Percentiles rank a stretch among this genome's conserved stretches.
Evolutionary conservation across 2,888 invertebrate species (phyloP).

Genomic region (Pristionchus fissidentatus): DNA sequence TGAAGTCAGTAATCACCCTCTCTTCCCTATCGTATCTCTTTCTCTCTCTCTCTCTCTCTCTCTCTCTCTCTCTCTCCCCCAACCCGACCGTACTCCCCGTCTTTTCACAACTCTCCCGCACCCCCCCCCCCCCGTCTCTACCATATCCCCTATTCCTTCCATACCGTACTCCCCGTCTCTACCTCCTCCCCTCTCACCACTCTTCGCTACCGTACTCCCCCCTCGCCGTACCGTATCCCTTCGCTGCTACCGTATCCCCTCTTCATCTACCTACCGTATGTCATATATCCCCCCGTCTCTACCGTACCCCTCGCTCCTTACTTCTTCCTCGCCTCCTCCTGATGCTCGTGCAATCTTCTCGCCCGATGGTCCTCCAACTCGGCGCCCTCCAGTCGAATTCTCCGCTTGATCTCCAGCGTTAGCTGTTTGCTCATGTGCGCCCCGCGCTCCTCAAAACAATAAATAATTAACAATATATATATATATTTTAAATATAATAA

Average conservation of each 20-base stretch:
- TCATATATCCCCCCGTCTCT: too few species aligned
- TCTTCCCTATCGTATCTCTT: too few species aligned
- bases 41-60: too few species aligned
- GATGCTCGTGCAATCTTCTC: conserved; percentile 77
- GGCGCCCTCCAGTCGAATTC: conserved; percentile 79
- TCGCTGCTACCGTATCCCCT: not conserved
- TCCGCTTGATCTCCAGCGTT: conserved; percentile 71
- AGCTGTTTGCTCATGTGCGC: conserved; percentile 45
- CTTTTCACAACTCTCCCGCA: too few species aligned
- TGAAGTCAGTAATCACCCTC: too few species aligned
- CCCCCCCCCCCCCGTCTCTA: too few species aligned
- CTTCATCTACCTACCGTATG: not conserved
- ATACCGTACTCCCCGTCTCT: too few species aligned
- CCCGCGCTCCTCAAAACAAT: conserved; percentile 35
- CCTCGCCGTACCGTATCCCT: not conserved
- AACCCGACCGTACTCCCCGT: too few species aligned
- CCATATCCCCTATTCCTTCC: too few species aligned
- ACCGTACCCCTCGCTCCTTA: conserved; percentile 22
- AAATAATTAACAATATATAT: not conserved
- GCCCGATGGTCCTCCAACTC: conserved; percentile 80
- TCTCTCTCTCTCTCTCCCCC: too few species aligned
- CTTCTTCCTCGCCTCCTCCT: conserved; percentile 74
- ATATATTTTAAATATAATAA: not conserved
- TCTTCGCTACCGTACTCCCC: not conserved
- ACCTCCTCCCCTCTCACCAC: too few species aligned